Evolutionary conservation across 2,113 vertebrate genomes (phyloP).

Genomic region (Hippocampus abdominalis): DNA sequence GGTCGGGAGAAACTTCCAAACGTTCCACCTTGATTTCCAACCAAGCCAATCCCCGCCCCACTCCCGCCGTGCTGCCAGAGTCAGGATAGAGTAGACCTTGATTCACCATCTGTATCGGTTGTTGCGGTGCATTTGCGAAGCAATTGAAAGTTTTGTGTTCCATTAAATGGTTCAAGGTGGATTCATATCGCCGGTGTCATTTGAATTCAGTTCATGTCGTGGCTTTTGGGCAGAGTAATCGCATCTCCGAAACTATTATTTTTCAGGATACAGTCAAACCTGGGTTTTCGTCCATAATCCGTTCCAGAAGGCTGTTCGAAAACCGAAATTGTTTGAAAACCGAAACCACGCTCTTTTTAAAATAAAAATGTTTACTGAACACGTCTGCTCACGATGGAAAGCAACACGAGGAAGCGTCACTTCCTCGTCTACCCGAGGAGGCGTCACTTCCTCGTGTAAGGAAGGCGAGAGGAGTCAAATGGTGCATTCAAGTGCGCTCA

Average conservation of each 20-base stretch:
- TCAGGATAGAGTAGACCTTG: conserved; percentile 34
- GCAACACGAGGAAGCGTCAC: no score
- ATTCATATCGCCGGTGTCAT: background rate
- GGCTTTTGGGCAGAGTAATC: background rate
- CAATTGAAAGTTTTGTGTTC: background rate
- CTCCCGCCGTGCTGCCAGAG: conserved; percentile 41
- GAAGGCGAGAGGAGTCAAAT: no score
- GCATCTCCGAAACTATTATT: background rate
- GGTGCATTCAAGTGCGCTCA: no score
- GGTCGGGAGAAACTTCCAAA: conserved; percentile 14
- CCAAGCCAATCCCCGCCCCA: no score
- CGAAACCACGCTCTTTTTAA: no score
- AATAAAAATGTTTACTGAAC: no score
- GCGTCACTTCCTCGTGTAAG: no score
- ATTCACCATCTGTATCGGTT: conserved; percentile 47
- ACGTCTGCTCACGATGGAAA: no score
- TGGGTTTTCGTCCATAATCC: no score
- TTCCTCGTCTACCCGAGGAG: no score
- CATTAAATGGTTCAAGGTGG: background rate
- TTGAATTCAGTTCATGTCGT: background rate
- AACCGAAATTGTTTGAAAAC: no score
- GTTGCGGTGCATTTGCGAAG: background rate
- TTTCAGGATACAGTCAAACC: background rate
- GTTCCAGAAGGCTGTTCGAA: no score
- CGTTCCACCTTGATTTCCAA: background rate